Conservation (phyloP, 2,888 invertebrate genomes). For the Pterobdella sp. region DNA sequence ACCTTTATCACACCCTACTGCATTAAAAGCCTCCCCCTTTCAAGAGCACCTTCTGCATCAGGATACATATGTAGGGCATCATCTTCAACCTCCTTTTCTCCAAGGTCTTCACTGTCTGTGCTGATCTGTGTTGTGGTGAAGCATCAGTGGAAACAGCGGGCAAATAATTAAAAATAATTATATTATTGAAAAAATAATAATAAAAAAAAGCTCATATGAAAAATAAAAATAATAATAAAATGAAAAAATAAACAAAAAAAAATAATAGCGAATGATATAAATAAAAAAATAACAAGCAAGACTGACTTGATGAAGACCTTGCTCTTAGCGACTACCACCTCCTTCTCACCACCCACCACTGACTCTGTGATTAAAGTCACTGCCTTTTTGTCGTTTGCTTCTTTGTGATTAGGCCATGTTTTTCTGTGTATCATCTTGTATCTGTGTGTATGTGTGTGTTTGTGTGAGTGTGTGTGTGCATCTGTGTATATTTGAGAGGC, state of each 20-base stretch:
- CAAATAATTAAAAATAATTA: neutral
- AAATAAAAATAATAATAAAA: neutral
- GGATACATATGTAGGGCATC: conserved; percentile 80
- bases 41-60: conserved; percentile 76
- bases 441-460: conserved; percentile 51
- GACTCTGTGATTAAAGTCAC: conserved; percentile 66
- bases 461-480: neutral
- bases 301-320: conserved; percentile 86
- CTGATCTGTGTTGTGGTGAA: conserved; percentile 67
- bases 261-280: neutral
- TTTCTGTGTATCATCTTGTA: conserved; percentile 92
- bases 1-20: conserved; percentile 69
- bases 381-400: conserved; percentile 70
- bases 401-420: conserved; percentile 92
- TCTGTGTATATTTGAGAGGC: neutral
- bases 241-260: neutral
- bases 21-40: conserved; percentile 74
- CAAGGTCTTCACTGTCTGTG: conserved; percentile 77
- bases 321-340: conserved; percentile 87
- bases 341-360: conserved; percentile 65
- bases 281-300: neutral
- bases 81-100: conserved; percentile 76
- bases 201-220: neutral
- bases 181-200: neutral
- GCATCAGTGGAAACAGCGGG: conserved; percentile 80